phyloP scores from a whole-genome alignment of 2,113 vertebrate species.

The Tupaia chinensis region DNA sequence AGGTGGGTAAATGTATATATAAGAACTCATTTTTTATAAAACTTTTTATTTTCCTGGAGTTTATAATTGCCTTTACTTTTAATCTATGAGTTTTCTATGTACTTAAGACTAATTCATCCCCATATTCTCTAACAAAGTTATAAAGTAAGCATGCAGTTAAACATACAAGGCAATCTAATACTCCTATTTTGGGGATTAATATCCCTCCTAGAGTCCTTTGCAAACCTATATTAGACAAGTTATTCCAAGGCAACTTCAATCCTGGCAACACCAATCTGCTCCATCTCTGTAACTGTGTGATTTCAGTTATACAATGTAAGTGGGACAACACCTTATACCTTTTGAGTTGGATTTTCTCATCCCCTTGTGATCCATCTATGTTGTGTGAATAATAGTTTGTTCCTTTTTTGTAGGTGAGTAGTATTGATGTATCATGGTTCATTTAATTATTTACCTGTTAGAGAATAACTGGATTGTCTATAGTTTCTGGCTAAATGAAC shows the following conservation, averaged over 20 bases:
- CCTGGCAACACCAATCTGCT: not conserved
- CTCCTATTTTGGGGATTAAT: not conserved
- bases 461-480: not conserved
- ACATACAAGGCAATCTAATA: not conserved
- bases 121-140: not conserved
- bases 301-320: not conserved
- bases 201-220: not conserved
- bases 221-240: not conserved
- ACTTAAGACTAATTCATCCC: not conserved
- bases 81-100: not conserved
- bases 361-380: not conserved
- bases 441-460: not conserved
- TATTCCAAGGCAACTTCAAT: not conserved
- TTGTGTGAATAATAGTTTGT: not conserved
- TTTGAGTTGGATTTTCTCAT: not conserved
- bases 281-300: not conserved
- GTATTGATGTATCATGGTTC: not conserved
- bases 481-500: not conserved
- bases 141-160: not conserved
- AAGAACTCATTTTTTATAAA: not conserved
- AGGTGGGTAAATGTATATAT: not conserved
- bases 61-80: slow-evolving; percentile 27
- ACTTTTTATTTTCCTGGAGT: not conserved
- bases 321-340: not conserved
- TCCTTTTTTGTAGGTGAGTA: not conserved